phyloP scores from a whole-genome alignment of 2,113 vertebrate genomes.

The Cranoglanis bouderius region DNA sequence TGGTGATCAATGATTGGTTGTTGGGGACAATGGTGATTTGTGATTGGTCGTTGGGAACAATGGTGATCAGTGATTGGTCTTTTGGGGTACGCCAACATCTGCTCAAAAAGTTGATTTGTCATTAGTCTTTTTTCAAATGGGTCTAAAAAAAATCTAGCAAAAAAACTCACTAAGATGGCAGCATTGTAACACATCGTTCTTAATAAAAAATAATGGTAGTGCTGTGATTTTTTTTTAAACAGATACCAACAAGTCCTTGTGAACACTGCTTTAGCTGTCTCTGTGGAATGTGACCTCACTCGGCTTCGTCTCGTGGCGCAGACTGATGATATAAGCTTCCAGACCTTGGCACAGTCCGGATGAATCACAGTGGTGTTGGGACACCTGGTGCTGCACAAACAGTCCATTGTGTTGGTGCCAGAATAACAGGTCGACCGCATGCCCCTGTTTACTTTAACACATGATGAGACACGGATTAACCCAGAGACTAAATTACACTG shows the following conservation, averaged over 20 bases:
- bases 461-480: not conserved
- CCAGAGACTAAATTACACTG: constrained; percentile 23
- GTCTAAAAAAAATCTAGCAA: not conserved
- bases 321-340: constrained; percentile 50
- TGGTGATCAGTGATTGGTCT: not conserved
- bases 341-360: constrained; percentile 33
- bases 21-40: not conserved
- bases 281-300: constrained; percentile 40
- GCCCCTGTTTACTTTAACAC: constrained; percentile 36
- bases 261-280: not conserved
- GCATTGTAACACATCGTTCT: not conserved
- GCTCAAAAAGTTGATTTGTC: not conserved
- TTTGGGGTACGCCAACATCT: not conserved
- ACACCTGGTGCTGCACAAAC: constrained; percentile 43
- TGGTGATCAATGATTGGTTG: not conserved
- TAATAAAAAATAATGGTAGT: not conserved
- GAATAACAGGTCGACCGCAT: constrained; percentile 18
- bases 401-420: constrained; percentile 6
- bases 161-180: not conserved
- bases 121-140: not conserved
- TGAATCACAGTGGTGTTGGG: constrained; percentile 34
- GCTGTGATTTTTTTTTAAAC: not conserved
- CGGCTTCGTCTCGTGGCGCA: constrained; percentile 20
- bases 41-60: not conserved
- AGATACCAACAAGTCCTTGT: not conserved